Base-by-base conservation (phyloP, 2,888 invertebrate species). In the Bruchidius siliquastri region DNA sequence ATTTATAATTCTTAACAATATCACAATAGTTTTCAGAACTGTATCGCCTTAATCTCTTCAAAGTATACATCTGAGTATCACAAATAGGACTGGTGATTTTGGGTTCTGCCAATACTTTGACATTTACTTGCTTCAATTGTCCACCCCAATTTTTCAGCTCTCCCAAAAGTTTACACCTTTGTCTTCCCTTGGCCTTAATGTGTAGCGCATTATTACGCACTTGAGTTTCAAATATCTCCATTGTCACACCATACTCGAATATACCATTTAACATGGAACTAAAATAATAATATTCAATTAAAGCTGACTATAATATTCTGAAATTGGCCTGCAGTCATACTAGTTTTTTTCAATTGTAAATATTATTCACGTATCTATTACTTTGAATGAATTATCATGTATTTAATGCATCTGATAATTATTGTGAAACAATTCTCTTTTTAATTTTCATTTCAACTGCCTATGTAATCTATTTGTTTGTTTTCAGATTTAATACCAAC, bases 111-210 rank as follows among this genome's bases (percentile, higher is more conserved):
- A 94, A 84, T 74, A 94, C 91, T 83, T 88, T 88, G 0, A 94
- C 92, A 78, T 89, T 89, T 2, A 90, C 91, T 80, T 88, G 87
- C 49, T 88, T 86, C 73, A 89, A 88, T 70, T 87, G 88, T 77
- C 78, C 85, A 75, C 82, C 80, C 72, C 83, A 79, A 73, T 78
- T 81, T 66, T 81, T 80, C 21, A 83, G 84, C 49, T 85, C 83
- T 26, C 87, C 87, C 0, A 91, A 80, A 70, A 93, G 86, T 80
- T 89, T 88, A 84, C 95, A 95, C 75, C 95, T 88, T 83, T 95
- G 95, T 71, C 94, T 86, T 0, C 94, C 94, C 82, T 91, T 91
- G 0, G 94, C 94, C 85, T 90, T 89, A n/a, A 93, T 87, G 68
- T 89, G 89, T 26, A 88, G 83, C 3, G 82, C 80, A 73, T 88